Base-by-base conservation (phyloP, 2,888 invertebrate genomes). In the Choristoneura rosaceana region DNA sequence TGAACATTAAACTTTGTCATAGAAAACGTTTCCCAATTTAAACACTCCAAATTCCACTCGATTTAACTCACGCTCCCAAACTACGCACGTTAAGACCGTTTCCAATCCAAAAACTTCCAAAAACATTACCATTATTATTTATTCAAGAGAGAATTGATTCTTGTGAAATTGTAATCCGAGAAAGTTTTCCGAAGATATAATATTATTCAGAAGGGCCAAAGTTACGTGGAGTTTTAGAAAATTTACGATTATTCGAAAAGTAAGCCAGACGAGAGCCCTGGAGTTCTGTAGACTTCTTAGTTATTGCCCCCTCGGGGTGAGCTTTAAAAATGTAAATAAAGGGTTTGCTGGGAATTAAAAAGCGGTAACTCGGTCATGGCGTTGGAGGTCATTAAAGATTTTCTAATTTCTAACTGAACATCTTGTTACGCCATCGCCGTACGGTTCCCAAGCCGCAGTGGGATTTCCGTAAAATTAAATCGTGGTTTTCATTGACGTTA, bases 241-340 rank as follows among this genome's bases (percentile, higher is more conserved):
- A 77, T 76, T 79, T 79, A 77, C 77, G 77, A 75, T 78, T 78
- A 78, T 78, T 75, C 68, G 75, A 71, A 77, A 78, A 77, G 78
- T 78, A 78, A 76, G 74, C 74, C 73, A 70, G 73, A 71, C 66
- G 63, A 65, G 61, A 58, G 71, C 74, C 73, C 52, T 5, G 61
- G 75, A 69, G 64, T 64, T 34, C 59, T 25, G 61, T 47, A 59
- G 17, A 71, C 67, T 68, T 74, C 71, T 70, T 73, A 70, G 71
- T 74, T 75, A 76, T 76, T 43, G 38, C 63, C 38, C 76, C 69
- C 70, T 5, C 3, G 76, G 70, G 76, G 7, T 61, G 58, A 5
- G 63, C 43, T 68, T 68, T 73, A 63, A 74, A 70, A 67, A 63
- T 67, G 70, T 70, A 70, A 74, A 67, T 70, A 74, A 74, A 70